Conservation (phyloP, 2,797 vertebrate species). For the Gambelia wislizenii region DNA sequence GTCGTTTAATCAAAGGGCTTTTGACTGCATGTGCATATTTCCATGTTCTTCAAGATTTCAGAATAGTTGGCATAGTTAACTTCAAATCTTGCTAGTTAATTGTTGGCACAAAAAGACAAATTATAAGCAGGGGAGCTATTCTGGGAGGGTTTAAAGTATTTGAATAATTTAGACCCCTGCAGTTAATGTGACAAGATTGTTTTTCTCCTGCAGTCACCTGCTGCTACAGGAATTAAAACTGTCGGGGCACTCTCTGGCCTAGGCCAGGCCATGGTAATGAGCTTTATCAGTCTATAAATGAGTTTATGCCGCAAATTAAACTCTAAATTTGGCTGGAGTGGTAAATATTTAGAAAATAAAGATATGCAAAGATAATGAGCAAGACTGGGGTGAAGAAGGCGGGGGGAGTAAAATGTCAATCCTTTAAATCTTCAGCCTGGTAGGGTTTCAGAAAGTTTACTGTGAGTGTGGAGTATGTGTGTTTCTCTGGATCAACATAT, state of each 20-base stretch:
- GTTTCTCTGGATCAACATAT: slow-evolving; percentile 47
- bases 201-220: slow-evolving; percentile 92
- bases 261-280: slow-evolving; percentile 84
- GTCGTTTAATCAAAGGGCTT: slow-evolving; percentile 31
- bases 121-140: slow-evolving; percentile 91
- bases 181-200: slow-evolving; percentile 95
- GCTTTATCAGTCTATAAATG: slow-evolving; percentile 93
- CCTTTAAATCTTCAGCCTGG: slow-evolving; percentile 80
- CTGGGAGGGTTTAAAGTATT: slow-evolving; percentile 96
- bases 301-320: slow-evolving; percentile 95
- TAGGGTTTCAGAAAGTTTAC: slow-evolving; percentile 74
- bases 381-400: slow-evolving; percentile 57
- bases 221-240: slow-evolving; percentile 95
- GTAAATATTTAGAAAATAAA: slow-evolving; percentile 91
- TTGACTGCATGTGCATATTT: slow-evolving; percentile 48
- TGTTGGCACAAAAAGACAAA: slow-evolving; percentile 95
- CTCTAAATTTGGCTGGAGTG: slow-evolving; percentile 89
- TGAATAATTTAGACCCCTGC: slow-evolving; percentile 99
- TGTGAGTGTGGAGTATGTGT: slow-evolving; percentile 53
- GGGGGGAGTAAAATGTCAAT: slow-evolving; percentile 78
- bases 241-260: slow-evolving; percentile 83
- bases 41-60: slow-evolving; percentile 63
- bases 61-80: slow-evolving; percentile 94
- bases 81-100: slow-evolving; percentile 95
- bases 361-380: slow-evolving; percentile 83